Percentiles rank a stretch among this genome's conserved stretches.
These are phyloP conservation scores for Troides oblongomaculatus DNA, from an alignment of 2,888 invertebrate genomes.

Conservation along the genomic window DNA sequence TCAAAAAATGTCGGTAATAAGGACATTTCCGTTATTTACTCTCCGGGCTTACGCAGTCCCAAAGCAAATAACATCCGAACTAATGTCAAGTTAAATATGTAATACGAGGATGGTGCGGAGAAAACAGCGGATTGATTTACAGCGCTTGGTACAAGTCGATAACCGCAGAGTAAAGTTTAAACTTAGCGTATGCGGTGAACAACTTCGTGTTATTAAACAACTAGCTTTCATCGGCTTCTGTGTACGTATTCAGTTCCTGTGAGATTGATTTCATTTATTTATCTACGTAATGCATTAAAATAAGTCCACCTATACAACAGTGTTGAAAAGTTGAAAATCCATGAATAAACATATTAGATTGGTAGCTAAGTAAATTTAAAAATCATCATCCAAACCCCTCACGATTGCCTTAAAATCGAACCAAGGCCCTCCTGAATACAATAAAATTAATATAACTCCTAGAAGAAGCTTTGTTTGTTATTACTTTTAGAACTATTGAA, in stretches of 20 bases:
- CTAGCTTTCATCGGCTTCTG: neutral
- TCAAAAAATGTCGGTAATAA: neutral
- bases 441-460: no score
- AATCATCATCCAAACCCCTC: no score
- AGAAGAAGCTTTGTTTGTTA: no score
- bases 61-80: constrained; percentile 50
- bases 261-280: neutral
- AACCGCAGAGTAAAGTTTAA: neutral
- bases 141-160: constrained; percentile 29
- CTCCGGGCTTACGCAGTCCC: neutral
- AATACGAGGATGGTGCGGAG: constrained; percentile 47
- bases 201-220: neutral
- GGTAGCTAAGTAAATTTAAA: no score
- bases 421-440: no score
- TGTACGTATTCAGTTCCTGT: neutral
- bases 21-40: neutral
- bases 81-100: constrained; percentile 60
- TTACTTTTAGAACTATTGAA: neutral
- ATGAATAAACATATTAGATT: no score
- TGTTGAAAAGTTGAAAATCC: no score
- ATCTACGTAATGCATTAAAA: neutral
- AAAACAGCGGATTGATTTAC: constrained; percentile 63
- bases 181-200: neutral
- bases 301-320: no score
- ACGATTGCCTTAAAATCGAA: no score